phyloP scores from a whole-genome alignment of 2,797 vertebrate genomes.

The Ctenochaetus hawaiiensis region DNA sequence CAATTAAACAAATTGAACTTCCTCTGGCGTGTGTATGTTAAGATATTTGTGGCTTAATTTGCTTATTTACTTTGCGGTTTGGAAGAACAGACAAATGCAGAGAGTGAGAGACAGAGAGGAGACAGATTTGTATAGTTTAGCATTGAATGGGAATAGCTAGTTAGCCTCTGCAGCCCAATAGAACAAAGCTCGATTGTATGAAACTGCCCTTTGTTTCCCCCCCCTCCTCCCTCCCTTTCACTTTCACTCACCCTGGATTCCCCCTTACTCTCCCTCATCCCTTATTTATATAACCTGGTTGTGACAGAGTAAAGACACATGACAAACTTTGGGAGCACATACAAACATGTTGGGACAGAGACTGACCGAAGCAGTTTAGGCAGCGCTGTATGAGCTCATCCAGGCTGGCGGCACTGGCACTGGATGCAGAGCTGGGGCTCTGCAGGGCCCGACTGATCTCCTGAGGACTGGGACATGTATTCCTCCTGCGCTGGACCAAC shows the following conservation, averaged over 20 bases:
- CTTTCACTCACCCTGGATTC: constrained; percentile 48
- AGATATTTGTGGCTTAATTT: background rate
- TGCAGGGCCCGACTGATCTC: constrained; percentile 91
- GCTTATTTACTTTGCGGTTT: background rate
- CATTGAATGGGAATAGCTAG: constrained; percentile 63
- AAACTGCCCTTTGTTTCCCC: constrained; percentile 67
- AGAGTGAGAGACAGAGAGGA: constrained; percentile 8
- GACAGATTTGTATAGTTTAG: constrained; percentile 35
- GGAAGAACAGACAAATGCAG: constrained; percentile 11
- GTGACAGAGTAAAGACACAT: constrained; percentile 62
- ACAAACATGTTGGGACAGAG: constrained; percentile 25
- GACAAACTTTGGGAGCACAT: constrained; percentile 53
- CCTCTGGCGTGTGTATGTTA: background rate
- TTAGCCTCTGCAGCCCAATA: constrained; percentile 55
- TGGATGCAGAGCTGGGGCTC: constrained; percentile 81
- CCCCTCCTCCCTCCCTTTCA: constrained; percentile 33
- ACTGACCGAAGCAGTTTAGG: constrained; percentile 90
- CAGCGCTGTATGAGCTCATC: constrained; percentile 92
- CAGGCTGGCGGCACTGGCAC: constrained; percentile 86
- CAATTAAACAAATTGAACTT: background rate
- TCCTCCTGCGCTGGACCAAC: constrained; percentile 85
- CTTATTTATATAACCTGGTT: constrained; percentile 76
- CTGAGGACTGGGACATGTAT: constrained; percentile 92
- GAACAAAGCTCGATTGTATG: constrained; percentile 81
- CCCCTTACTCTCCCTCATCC: constrained; percentile 45